Base-by-base conservation (phyloP, 2,888 invertebrate species). In the Busseola fusca region DNA sequence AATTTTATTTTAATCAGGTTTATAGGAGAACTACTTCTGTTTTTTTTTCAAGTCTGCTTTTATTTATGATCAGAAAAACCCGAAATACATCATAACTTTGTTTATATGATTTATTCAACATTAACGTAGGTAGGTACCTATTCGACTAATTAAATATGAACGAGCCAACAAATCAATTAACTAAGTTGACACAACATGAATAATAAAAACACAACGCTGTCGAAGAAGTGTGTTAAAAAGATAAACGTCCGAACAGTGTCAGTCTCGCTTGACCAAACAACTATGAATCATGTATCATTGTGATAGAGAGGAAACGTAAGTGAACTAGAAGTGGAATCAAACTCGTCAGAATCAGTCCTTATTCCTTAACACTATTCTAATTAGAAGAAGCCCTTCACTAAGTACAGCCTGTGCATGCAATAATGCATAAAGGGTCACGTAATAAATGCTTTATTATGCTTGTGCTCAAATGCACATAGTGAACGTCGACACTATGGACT, bases 401-500 rank as follows among this genome's bases (percentile, higher is more conserved):
- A 42, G 34, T 52, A 63, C 58, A 37, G 21, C 25, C 74, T 77
- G 68, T 75, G 72, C 73, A 82, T 85, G 78, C 83, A 87, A 86
- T 84, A 85, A 86, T 84, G 80, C 83, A 84, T 82, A 86, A 85
- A 87, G 80, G 78, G 86, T 86, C 86, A 82, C 85, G 81, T 86
- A 86, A 87, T 85, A 86, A 86, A 85, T 85, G 83, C 81, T 87
- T 84, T 86, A 85, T 79, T 84, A 82, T 81, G 81, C 88, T 86
- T 87, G 81, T 82, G 85, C 71, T 84, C 70, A 80, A 82, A 80
- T 85, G 81, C 82, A 84, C 80, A 83, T 73, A 84, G 82, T 83
- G 77, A 80, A 80, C 78, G 78, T 78, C 80, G 76, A 83, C 86
- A 83, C 76, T 81, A 79, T 72, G 70, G 65, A 73, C 69, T 56